phyloP scores from a whole-genome alignment of 2,113 vertebrate species.

The Gymnogyps californianus region DNA sequence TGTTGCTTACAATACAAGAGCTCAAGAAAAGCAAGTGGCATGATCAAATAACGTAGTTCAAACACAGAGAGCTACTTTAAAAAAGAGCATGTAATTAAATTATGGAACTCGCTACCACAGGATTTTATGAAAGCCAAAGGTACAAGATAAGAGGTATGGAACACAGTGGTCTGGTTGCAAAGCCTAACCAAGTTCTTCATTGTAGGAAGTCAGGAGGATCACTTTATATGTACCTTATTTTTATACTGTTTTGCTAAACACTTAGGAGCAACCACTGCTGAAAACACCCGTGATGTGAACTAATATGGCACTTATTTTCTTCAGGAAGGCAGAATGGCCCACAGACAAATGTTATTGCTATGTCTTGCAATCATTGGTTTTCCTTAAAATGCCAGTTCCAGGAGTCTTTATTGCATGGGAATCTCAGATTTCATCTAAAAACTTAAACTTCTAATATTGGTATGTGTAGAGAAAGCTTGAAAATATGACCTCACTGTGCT shows the following conservation, averaged over 20 bases:
- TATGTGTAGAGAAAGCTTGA: neutral
- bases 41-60: neutral
- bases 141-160: neutral
- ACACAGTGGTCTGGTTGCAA: neutral
- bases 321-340: neutral
- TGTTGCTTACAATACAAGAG: neutral
- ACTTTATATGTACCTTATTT: neutral
- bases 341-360: neutral
- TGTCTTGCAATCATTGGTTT: neutral
- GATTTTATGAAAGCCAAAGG: neutral
- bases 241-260: neutral
- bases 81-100: neutral
- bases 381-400: neutral
- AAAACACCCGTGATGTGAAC: neutral
- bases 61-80: neutral
- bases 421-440: neutral
- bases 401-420: neutral
- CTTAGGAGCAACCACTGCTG: neutral
- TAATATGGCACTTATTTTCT: neutral
- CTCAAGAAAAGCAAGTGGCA: neutral
- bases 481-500: neutral
- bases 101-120: neutral
- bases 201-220: neutral
- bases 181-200: neutral
- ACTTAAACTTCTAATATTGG: neutral